Conservation (phyloP, 1,140 invertebrate species). For the Nephotettix cincticeps region DNA sequence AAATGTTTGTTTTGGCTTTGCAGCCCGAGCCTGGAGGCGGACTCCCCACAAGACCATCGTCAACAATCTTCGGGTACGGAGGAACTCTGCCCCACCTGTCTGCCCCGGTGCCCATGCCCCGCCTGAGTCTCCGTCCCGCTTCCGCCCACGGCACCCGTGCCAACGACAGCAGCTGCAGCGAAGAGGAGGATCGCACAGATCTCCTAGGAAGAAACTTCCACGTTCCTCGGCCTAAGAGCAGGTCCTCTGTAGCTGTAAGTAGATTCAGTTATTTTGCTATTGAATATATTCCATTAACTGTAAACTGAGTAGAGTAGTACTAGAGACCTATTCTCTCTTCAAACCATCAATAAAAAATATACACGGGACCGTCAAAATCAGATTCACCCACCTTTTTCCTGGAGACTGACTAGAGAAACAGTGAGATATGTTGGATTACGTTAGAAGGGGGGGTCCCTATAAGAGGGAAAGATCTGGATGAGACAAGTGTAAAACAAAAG, state of each 20-base stretch:
- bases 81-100: slow-evolving; percentile 46
- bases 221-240: slow-evolving; percentile 76
- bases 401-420: too few species aligned
- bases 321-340: too few species aligned
- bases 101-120: slow-evolving; percentile 68
- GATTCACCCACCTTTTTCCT: too few species aligned
- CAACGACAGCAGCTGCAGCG: slow-evolving; percentile 61
- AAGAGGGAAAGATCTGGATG: too few species aligned
- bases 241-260: slow-evolving; percentile 67
- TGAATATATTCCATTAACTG: too few species aligned
- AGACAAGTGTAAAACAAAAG: too few species aligned
- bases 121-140: slow-evolving; percentile 50
- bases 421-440: too few species aligned
- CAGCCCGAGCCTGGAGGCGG: slow-evolving; percentile 64
- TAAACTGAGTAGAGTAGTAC: too few species aligned
- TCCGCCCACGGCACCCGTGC: slow-evolving; percentile 44
- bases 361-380: too few species aligned
- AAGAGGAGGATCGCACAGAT: slow-evolving; percentile 70
- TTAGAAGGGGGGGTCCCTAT: too few species aligned
- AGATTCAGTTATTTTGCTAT: too few species aligned
- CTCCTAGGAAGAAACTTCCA: slow-evolving; percentile 64
- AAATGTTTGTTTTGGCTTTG: slow-evolving; percentile 26
- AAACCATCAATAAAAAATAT: too few species aligned
- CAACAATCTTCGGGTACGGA: slow-evolving; percentile 75
- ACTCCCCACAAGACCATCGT: slow-evolving; percentile 71